Evolutionary conservation across 1,140 invertebrate species (phyloP).

Genomic region (Gryllus bimaculatus): DNA sequence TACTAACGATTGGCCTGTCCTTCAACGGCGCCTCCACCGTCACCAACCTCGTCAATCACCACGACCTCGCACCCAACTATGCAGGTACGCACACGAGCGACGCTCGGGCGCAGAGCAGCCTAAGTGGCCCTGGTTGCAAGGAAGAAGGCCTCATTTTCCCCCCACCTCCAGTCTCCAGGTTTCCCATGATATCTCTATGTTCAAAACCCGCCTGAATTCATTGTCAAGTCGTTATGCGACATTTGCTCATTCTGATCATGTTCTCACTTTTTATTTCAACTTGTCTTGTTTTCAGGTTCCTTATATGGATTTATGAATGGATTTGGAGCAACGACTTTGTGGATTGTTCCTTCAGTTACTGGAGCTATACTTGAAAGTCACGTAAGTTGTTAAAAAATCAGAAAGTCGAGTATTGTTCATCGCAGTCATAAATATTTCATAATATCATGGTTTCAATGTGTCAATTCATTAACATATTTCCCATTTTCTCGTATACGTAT

Average conservation of each 20-base stretch:
- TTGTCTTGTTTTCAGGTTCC: constrained; percentile 37
- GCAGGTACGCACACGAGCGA: constrained; percentile 34
- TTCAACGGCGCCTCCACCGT: constrained; percentile 74
- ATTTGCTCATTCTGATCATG: too few species aligned
- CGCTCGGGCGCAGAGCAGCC: too few species aligned
- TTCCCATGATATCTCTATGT: too few species aligned
- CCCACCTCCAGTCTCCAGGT: too few species aligned
- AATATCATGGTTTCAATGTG: background rate
- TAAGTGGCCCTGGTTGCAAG: too few species aligned
- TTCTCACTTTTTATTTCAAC: too few species aligned
- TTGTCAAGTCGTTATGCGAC: too few species aligned
- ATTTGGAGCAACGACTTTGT: constrained; percentile 59
- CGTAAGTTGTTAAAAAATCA: constrained; percentile 35
- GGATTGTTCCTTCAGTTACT: constrained; percentile 60
- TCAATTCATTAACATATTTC: background rate
- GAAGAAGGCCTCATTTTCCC: too few species aligned
- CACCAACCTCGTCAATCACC: constrained; percentile 73
- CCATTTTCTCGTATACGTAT: background rate
- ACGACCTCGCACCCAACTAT: constrained; percentile 73
- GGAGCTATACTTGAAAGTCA: constrained; percentile 52
- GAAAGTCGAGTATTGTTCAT: too few species aligned
- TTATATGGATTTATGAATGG: constrained; percentile 66
- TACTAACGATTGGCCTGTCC: constrained; percentile 64
- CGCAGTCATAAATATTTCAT: background rate
- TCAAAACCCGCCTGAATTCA: too few species aligned